Evolutionary conservation across 2,113 vertebrate species (phyloP).

Genomic region (Rostratula benghalensis): DNA sequence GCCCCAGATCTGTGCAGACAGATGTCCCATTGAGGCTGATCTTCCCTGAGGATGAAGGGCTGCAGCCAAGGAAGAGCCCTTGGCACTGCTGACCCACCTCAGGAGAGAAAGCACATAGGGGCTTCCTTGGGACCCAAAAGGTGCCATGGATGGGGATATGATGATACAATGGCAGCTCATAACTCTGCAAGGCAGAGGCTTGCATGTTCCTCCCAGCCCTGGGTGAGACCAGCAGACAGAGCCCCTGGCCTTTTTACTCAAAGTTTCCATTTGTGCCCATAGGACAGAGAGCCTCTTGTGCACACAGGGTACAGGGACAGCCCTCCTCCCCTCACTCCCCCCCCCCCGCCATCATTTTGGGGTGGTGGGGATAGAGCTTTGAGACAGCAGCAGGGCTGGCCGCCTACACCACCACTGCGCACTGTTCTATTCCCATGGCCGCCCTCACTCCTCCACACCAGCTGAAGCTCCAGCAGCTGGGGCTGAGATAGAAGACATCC

Average conservation of each 20-base stretch:
- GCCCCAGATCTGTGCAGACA: neutral
- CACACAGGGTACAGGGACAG: accelerated
- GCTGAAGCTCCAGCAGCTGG: neutral
- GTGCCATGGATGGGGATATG: neutral
- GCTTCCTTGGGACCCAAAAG: neutral
- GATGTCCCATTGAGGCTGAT: too few relatives aligned
- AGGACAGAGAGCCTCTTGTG: constrained; percentile 50
- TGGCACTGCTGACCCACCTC: neutral
- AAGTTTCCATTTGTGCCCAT: constrained; percentile 24
- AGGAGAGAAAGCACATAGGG: neutral
- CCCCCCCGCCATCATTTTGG: neutral
- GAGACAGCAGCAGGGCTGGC: neutral
- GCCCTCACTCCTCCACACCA: accelerated
- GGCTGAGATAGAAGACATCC: neutral
- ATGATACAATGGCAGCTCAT: neutral
- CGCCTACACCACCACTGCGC: neutral
- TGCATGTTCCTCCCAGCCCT: neutral
- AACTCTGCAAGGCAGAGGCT: neutral
- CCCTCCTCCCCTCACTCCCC: neutral
- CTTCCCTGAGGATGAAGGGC: neutral
- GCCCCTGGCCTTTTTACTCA: constrained; percentile 33
- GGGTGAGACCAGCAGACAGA: neutral
- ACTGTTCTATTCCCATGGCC: neutral
- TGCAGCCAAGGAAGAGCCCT: neutral
- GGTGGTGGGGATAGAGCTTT: neutral